Evolutionary conservation across 2,797 vertebrate species (phyloP).

Genomic region (Urocyon cinereoargenteus): DNA sequence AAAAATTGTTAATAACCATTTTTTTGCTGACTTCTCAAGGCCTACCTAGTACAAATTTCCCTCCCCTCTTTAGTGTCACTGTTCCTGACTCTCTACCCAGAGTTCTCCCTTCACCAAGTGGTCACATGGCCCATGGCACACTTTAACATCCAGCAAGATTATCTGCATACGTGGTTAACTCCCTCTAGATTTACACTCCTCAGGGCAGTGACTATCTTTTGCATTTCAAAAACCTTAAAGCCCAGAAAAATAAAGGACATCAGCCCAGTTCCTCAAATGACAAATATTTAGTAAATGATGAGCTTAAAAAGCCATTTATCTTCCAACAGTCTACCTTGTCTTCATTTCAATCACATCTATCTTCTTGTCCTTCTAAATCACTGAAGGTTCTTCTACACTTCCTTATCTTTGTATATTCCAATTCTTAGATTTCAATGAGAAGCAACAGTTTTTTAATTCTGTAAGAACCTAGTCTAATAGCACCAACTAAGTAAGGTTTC

Average conservation of each 20-base stretch:
- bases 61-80: background rate
- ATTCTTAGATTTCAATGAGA: background rate
- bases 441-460: background rate
- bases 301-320: background rate
- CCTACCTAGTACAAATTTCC: background rate
- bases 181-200: background rate
- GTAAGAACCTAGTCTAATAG: background rate
- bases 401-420: background rate
- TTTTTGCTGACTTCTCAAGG: background rate
- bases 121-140: background rate
- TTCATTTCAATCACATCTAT: background rate
- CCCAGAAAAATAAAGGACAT: background rate
- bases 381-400: background rate
- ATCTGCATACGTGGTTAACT: background rate
- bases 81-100: background rate
- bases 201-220: background rate
- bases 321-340: background rate
- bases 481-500: background rate
- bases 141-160: background rate
- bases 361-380: background rate
- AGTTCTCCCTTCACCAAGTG: background rate
- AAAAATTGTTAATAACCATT: background rate
- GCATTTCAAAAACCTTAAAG: constrained; percentile 27
- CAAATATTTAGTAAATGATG: constrained; percentile 24
- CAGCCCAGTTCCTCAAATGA: background rate